phyloP scores from a whole-genome alignment of 1,140 invertebrate genomes.

The Listronotus oregonensis region DNA sequence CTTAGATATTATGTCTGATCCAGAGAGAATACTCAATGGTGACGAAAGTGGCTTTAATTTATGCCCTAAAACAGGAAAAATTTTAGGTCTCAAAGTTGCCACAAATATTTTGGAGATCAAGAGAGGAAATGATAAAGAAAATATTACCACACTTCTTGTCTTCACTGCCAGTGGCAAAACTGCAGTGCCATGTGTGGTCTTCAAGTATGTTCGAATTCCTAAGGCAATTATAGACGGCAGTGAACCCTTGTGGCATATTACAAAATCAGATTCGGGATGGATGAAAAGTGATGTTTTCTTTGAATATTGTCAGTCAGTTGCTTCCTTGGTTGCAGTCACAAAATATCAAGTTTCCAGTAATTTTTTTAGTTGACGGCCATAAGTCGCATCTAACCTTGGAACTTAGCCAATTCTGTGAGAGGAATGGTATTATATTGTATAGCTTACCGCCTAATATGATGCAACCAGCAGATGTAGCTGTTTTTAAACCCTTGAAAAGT shows the following conservation, averaged over 20 bases:
- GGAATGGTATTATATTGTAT: conserved; percentile 54
- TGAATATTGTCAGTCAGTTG: conserved; percentile 11
- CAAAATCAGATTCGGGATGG: conserved; percentile 54
- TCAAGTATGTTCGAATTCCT: conserved; percentile 37
- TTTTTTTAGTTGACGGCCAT: conserved; percentile 57
- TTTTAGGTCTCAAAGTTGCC: conserved; percentile 43
- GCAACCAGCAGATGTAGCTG: conserved; percentile 55
- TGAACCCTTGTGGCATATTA: conserved; percentile 49
- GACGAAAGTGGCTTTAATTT: conserved; percentile 47
- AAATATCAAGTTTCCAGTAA: conserved; percentile 45
- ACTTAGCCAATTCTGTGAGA: conserved; percentile 51
- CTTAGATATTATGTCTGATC: conserved; percentile 30
- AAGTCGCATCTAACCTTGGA: conserved; percentile 53
- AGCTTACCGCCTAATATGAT: conserved; percentile 56
- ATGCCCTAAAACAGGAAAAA: conserved; percentile 45
- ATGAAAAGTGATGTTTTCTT: conserved; percentile 41
- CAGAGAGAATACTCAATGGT: conserved; percentile 22
- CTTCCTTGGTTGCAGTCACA: conserved; percentile 42
- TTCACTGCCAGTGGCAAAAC: conserved; percentile 47
- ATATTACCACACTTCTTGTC: conserved; percentile 45
- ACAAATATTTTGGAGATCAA: conserved; percentile 47
- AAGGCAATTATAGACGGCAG: conserved; percentile 37
- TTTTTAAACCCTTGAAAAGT: conserved; percentile 52
- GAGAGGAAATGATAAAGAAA: conserved; percentile 47
- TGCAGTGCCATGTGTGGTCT: conserved; percentile 10